These are phyloP conservation scores for Carassius auratus DNA, from an alignment of 2,113 vertebrate genomes.

Conservation along the genomic window DNA sequence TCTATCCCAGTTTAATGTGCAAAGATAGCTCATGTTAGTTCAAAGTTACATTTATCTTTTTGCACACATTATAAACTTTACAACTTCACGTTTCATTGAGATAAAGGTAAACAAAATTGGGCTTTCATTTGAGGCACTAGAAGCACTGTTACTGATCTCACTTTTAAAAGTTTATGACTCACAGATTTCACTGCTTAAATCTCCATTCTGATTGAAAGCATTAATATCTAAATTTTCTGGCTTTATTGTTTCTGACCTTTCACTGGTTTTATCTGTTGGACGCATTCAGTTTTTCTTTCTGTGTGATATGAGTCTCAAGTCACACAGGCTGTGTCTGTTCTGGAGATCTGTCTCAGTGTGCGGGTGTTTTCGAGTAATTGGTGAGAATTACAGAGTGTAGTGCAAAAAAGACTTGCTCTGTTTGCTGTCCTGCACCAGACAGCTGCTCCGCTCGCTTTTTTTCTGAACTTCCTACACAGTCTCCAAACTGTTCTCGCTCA, in stretches of 20 bases:
- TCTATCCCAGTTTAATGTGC: neutral
- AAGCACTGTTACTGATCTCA: neutral
- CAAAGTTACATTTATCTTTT: neutral
- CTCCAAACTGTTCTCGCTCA: neutral
- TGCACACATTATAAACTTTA: neutral
- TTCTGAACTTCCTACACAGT: slow-evolving; percentile 8
- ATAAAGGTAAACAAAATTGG: neutral
- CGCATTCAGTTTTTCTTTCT: neutral
- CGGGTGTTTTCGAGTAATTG: slow-evolving; percentile 3
- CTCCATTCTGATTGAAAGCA: neutral
- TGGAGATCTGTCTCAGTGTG: neutral
- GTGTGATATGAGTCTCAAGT: neutral
- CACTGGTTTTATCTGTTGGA: neutral
- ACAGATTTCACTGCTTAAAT: neutral
- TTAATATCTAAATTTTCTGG: neutral
- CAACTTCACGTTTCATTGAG: neutral
- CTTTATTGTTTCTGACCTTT: neutral
- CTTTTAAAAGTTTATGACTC: neutral
- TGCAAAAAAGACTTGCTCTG: neutral
- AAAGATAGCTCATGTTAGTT: neutral
- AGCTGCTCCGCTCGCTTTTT: neutral
- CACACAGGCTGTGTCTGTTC: neutral
- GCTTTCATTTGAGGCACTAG: neutral
- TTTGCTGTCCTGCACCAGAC: neutral
- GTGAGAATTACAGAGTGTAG: slow-evolving; percentile 25